Conservation (phyloP, 1,140 invertebrate species). For the Drosophila funebris region DNA sequence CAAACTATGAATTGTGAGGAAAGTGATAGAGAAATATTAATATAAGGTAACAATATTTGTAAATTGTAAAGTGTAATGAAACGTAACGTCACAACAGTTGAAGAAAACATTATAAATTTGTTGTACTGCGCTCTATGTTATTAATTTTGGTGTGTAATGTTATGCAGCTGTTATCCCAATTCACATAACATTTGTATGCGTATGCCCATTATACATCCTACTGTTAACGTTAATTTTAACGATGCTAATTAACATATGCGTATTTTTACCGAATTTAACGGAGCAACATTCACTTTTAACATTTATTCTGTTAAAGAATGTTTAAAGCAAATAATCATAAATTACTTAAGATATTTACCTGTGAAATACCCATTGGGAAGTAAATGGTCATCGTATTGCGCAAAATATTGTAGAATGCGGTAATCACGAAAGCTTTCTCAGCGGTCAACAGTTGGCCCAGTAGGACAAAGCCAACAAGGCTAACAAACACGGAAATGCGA, state of each 20-base stretch:
- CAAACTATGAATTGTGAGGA: constrained; percentile 78
- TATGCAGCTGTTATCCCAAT: too few relatives aligned
- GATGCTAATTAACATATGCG: too few relatives aligned
- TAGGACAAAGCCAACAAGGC: constrained; percentile 90
- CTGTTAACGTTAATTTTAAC: too few relatives aligned
- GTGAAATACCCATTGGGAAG: constrained; percentile 88
- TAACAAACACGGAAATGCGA: constrained; percentile 91
- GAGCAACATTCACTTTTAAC: too few relatives aligned
- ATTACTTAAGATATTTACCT: constrained; percentile 46
- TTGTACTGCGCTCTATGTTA: too few relatives aligned
- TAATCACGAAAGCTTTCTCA: constrained; percentile 90
- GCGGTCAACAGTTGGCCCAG: constrained; percentile 84
- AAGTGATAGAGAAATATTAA: neutral
- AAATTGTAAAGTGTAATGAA: neutral
- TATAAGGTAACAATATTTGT: neutral
- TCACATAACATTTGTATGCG: too few relatives aligned
- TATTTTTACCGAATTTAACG: too few relatives aligned
- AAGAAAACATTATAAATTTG: neutral
- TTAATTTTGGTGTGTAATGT: too few relatives aligned
- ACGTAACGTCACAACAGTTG: too few relatives aligned
- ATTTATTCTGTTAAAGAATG: neutral
- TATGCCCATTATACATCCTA: too few relatives aligned
- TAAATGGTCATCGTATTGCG: constrained; percentile 90
- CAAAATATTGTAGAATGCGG: constrained; percentile 90
- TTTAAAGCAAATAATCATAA: neutral